Base-by-base conservation (phyloP, 2,888 invertebrate species). In the Drosophila fungiperda region DNA sequence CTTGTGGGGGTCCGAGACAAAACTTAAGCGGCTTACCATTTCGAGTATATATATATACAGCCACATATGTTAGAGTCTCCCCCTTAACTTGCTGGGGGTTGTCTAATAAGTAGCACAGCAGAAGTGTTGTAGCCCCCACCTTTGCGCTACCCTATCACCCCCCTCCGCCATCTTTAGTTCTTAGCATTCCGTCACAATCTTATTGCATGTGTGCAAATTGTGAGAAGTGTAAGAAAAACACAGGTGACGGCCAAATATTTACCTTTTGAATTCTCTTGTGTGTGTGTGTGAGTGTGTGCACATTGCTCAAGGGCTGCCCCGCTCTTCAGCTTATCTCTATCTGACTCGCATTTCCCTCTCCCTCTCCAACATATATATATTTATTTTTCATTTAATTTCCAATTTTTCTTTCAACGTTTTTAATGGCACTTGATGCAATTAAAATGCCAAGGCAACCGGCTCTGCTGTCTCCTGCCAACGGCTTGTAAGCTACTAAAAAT, bases 401-500 rank as follows among this genome's bases (percentile, higher is more conserved):
- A 86, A 86, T 86, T 83, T 75, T 80, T 85, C 74, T 77, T 78
- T 80, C 64, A 68, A 68, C 73, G 74, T 77, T 86, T 83, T 84
- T 83, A 88, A 83, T 81, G 83, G 77, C 79, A 87, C 83, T 89
- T 86, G 75, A 81, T 78, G 82, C 82, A 83, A 87, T 89, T 87
- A 85, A 89, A 89, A 88, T 81, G 86, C 81, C 83, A 84, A 69
- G 83, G 73, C 76, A 82, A 69, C 80, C 65, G 73, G 67, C 82
- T 61, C 38, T 15, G 23, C 40, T 42, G 42, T 26, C 54, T 70
- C 42, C 50, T 33, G 71, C 72, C 73, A 78, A 63, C 69, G 78
- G 80, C 80, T 84, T 78, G 83, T 76, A 79, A 85, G 84, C 88
- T 88, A 86, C 88, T 85, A 85, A 85, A 84, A 88, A 85, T 85